phyloP scores from a whole-genome alignment of 2,888 invertebrate genomes.

The Idaea biselata region DNA sequence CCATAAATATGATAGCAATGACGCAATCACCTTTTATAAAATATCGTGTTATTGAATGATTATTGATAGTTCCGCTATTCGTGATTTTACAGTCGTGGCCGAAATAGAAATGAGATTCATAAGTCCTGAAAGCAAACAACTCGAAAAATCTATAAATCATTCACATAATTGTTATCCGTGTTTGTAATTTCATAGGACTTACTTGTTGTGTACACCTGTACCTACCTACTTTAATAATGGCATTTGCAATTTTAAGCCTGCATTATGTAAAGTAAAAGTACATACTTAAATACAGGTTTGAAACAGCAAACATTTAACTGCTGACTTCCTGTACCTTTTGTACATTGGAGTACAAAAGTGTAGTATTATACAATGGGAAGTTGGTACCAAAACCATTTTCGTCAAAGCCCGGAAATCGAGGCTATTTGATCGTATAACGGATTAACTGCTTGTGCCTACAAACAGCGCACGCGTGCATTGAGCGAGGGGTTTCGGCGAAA shows the following conservation, averaged over 20 bases:
- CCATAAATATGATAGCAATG: background rate
- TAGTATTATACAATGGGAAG: background rate
- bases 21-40: constrained; percentile 18
- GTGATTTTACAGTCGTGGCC: background rate
- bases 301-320: background rate
- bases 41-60: constrained; percentile 5
- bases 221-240: background rate
- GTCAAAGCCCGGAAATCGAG: background rate
- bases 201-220: background rate
- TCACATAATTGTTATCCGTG: background rate
- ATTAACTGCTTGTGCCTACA: background rate
- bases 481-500: background rate
- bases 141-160: background rate
- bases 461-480: background rate
- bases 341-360: background rate
- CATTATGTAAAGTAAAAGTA: background rate
- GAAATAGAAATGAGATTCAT: background rate
- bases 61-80: background rate
- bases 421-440: constrained; percentile 1
- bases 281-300: background rate
- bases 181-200: background rate
- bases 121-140: background rate
- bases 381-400: background rate
- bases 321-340: background rate
- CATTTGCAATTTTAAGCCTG: background rate